Evolutionary conservation across 1,140 invertebrate species (phyloP).

Genomic region (Polyergus mexicanus): DNA sequence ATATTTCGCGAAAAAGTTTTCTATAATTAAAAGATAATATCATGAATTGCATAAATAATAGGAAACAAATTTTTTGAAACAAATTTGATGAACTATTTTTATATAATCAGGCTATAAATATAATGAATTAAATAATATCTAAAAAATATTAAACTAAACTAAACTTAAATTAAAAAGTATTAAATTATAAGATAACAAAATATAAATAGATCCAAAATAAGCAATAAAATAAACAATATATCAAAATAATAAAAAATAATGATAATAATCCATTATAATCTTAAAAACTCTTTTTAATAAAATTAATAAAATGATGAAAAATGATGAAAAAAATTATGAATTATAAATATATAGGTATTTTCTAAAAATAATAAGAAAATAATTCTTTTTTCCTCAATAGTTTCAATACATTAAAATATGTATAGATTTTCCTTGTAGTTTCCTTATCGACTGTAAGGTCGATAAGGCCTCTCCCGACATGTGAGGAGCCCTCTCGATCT

Average conservation of each 20-base stretch:
- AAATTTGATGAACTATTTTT: not conserved
- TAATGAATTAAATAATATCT: not conserved
- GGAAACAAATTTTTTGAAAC: not conserved
- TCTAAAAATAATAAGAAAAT: no score
- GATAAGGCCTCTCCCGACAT: slow-evolving; percentile 49
- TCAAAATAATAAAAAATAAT: slow-evolving; percentile 25
- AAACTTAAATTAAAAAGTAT: no score
- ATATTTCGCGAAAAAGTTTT: not conserved
- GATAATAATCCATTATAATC: not conserved
- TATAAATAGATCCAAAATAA: not conserved
- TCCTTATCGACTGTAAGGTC: slow-evolving; percentile 62
- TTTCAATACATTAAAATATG: not conserved
- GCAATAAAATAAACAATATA: not conserved
- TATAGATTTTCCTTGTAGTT: not conserved
- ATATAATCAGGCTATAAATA: not conserved
- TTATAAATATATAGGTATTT: no score
- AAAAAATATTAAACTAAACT: not conserved
- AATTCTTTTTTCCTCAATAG: no score
- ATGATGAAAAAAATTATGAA: no score
- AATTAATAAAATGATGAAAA: no score
- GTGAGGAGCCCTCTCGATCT: slow-evolving; percentile 66
- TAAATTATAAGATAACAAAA: not conserved
- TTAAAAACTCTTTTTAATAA: no score
- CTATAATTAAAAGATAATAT: not conserved
- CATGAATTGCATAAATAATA: not conserved